phyloP scores from a whole-genome alignment of 2,113 vertebrate genomes.

The Rhinopomastus cyanomelas region DNA sequence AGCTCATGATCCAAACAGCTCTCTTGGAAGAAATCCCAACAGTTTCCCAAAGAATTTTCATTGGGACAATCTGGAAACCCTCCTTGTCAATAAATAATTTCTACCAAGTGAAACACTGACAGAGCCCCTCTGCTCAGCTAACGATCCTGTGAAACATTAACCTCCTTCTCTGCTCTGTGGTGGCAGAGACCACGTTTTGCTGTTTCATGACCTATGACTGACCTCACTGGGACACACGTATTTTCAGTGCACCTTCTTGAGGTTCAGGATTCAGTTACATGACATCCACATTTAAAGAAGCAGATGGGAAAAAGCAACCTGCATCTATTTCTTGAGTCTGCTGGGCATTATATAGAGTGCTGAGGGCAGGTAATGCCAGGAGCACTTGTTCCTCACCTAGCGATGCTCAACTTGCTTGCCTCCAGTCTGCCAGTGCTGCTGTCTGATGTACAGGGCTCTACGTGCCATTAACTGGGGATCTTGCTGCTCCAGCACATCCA shows the following conservation, averaged over 20 bases:
- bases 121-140: not conserved
- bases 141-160: slow-evolving; percentile 17
- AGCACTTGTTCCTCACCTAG: not conserved
- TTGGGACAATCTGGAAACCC: not conserved
- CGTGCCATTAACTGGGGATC: not conserved
- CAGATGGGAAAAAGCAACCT: not conserved
- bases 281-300: not conserved
- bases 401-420: fast-evolving
- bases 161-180: not conserved
- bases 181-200: not conserved
- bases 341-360: not conserved
- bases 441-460: not conserved
- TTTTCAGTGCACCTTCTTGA: slow-evolving; percentile 1
- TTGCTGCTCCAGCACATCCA: not conserved
- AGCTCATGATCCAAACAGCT: not conserved
- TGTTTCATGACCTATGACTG: not conserved
- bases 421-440: not conserved
- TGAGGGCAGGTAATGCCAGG: not conserved
- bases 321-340: not conserved
- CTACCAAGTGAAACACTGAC: slow-evolving; percentile 40
- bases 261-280: not conserved
- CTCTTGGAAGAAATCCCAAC: not conserved
- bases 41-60: slow-evolving; percentile 15
- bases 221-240: not conserved
- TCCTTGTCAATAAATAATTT: slow-evolving; percentile 52